phyloP scores from a whole-genome alignment of 2,888 invertebrate genomes.

The Andrena haemorrhoa region DNA sequence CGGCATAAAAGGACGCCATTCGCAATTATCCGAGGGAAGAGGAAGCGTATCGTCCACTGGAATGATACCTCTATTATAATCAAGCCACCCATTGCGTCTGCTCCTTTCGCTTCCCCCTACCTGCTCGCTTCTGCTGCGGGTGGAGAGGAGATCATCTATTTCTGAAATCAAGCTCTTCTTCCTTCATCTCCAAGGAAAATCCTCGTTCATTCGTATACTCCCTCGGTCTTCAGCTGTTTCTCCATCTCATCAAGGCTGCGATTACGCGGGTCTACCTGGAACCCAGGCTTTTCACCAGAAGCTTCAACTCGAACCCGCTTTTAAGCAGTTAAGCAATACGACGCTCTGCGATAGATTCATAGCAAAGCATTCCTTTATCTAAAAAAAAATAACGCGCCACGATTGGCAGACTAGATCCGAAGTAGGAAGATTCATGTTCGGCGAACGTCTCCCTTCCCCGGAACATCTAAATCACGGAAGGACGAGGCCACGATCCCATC shows the following conservation, averaged over 20 bases:
- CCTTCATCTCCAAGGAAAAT: not conserved
- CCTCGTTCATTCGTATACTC: too few species aligned
- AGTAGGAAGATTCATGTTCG: not conserved
- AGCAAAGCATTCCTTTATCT: too few species aligned
- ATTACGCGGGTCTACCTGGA: too few species aligned
- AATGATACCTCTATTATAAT: conserved; percentile 84
- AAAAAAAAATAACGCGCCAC: not conserved
- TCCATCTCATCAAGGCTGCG: too few species aligned
- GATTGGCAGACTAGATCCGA: not conserved
- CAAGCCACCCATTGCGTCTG: conserved; percentile 83
- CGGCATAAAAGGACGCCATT: conserved; percentile 80
- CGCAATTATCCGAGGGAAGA: conserved; percentile 81
- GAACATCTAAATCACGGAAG: conserved; percentile 63
- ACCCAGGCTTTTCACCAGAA: too few species aligned
- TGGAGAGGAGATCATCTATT: conserved; percentile 20
- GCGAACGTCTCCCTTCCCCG: conserved; percentile 5
- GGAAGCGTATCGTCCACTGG: conserved; percentile 76
- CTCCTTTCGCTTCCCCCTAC: conserved; percentile 52
- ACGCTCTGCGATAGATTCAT: too few species aligned
- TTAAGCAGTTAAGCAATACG: too few species aligned
- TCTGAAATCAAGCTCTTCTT: conserved; percentile 31
- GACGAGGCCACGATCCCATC: conserved; percentile 33
- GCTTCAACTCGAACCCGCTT: too few species aligned
- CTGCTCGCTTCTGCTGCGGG: not conserved
- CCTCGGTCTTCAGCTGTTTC: not conserved